Conservation (phyloP, 2,113 vertebrate species). For the Rafetus swinhoei region DNA sequence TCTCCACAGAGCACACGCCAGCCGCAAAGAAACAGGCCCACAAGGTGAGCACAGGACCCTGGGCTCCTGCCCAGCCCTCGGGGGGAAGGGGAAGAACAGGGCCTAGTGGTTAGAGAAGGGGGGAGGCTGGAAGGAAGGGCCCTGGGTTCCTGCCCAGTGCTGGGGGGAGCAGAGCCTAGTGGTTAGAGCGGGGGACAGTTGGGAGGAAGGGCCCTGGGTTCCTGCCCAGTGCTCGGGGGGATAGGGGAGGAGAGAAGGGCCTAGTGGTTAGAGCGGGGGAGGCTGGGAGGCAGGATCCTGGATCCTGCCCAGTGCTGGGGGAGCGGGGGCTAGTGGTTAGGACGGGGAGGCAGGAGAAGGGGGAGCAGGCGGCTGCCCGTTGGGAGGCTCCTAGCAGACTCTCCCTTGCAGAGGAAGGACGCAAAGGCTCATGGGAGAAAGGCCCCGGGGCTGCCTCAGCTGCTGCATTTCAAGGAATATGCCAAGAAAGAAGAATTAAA, state of each 20-base stretch:
- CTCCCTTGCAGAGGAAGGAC: background rate
- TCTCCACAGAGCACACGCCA: background rate
- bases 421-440: constrained; percentile 1
- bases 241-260: too few species aligned
- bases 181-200: background rate
- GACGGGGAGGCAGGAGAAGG: too few species aligned
- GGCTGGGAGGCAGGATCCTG: too few species aligned
- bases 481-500: constrained; percentile 77
- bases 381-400: background rate
- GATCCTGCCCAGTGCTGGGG: too few species aligned
- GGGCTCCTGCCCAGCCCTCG: background rate
- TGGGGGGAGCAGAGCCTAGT: background rate
- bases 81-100: background rate
- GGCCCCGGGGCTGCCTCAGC: constrained; percentile 57
- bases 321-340: too few species aligned
- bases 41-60: background rate
- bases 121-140: too few species aligned
- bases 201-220: background rate
- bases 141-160: too few species aligned
- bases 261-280: too few species aligned
- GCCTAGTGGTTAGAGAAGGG: background rate
- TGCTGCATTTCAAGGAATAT: constrained; percentile 67
- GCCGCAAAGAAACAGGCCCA: background rate
- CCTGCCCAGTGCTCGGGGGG: too few species aligned
- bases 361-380: background rate